A percentile compares a stretch with the other conserved stretches of the same genome.
Evolutionary conservation across 2,797 vertebrate genomes (phyloP).

Genomic region (Artibeus lituratus): DNA sequence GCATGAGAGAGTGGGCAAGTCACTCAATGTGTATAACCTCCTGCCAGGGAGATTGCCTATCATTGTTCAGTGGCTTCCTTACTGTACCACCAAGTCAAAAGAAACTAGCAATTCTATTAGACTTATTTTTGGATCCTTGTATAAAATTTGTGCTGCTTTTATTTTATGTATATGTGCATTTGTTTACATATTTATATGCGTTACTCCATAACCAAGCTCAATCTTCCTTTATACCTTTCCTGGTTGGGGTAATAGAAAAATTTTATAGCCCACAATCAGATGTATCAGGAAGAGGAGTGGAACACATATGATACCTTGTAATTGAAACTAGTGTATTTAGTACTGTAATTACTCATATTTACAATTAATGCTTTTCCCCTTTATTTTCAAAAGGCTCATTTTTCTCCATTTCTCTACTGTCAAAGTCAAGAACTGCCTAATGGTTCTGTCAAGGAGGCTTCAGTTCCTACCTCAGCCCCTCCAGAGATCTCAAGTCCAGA

Average conservation of each 20-base stretch:
- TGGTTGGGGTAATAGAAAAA: background rate
- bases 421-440: conserved; percentile 77
- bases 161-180: background rate
- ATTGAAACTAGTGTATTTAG: background rate
- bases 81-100: background rate
- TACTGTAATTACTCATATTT: background rate
- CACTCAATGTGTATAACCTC: background rate
- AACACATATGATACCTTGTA: background rate
- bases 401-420: conserved; percentile 89
- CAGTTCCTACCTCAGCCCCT: conserved; percentile 10
- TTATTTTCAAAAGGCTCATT: conserved; percentile 83
- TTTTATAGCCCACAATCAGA: background rate
- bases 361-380: background rate
- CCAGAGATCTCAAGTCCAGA: background rate
- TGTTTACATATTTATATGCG: background rate
- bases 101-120: background rate
- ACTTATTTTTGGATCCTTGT: background rate
- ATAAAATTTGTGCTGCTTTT: background rate
- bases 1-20: background rate
- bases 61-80: background rate
- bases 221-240: background rate
- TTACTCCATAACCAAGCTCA: background rate
- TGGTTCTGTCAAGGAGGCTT: conserved; percentile 65
- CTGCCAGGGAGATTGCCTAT: background rate
- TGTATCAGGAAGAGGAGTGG: background rate